Conservation (phyloP, 2,797 vertebrate genomes). For the Ptychadena robeensis region DNA sequence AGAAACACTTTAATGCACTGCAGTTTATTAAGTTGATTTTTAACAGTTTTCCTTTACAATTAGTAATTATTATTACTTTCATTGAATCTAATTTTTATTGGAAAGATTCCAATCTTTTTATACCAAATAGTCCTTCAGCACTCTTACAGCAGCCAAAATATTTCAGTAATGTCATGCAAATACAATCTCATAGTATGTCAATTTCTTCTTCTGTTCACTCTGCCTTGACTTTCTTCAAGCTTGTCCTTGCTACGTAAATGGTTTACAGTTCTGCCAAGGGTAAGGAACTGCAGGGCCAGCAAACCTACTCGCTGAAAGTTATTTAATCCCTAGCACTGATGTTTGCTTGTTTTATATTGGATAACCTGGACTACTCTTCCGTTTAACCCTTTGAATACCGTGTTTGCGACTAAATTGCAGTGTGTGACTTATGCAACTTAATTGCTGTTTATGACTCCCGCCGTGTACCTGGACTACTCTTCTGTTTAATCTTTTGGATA, state of each 20-base stretch:
- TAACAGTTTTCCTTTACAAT: slow-evolving; percentile 21
- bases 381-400: too few species aligned
- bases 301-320: slow-evolving; percentile 47
- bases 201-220: slow-evolving; percentile 9
- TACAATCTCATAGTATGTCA: slow-evolving; percentile 38
- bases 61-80: too few species aligned
- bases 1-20: too few species aligned
- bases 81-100: slow-evolving; percentile 7
- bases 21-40: too few species aligned
- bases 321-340: slow-evolving; percentile 36
- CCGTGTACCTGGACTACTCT: too few species aligned
- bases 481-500: too few species aligned
- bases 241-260: slow-evolving; percentile 37
- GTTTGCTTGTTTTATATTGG: slow-evolving; percentile 5
- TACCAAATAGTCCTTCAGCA: slow-evolving; percentile 7
- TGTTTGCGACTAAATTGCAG: too few species aligned
- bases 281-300: slow-evolving; percentile 39
- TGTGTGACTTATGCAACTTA: too few species aligned
- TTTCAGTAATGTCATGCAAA: slow-evolving; percentile 45
- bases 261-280: slow-evolving; percentile 41
- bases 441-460: too few species aligned
- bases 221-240: slow-evolving; percentile 39
- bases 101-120: slow-evolving; percentile 20
- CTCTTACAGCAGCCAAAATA: slow-evolving; percentile 11
- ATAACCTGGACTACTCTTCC: too few species aligned